Base-by-base conservation (phyloP, 2,113 vertebrate genomes). In the Paedocypris sp. region DNA sequence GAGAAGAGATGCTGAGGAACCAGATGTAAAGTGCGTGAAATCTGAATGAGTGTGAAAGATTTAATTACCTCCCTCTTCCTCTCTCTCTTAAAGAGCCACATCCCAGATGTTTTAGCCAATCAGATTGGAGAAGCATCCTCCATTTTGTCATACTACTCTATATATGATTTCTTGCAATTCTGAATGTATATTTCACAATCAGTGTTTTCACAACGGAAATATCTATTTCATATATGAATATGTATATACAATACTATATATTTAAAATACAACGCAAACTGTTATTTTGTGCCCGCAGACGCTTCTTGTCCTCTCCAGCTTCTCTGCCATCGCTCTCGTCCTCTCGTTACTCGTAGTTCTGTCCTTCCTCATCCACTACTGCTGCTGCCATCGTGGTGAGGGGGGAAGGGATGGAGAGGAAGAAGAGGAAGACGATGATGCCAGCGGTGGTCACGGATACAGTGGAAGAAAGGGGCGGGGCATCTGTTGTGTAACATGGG, bases 291-390 rank as follows among this genome's bases (percentile, higher is more conserved):
- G 53, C 29, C n/a, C 12, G 33, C 74, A 92, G 91, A 91, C 91
- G 23, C 75, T 94, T 65, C 77, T 94, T 77, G 83, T 92, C 75
- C 75, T 94, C 73, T 90, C 79, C 42, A 89, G 90, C 69, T 62
- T 90, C 42, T 91, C 91, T 0, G 90, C 89, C 74, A 82, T 94
- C 42, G 89, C 87, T 38, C 77, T 94, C 9, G 74, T 89, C 43
- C 73, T 94, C 74, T 92, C 87, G 59, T 86, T 94, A 58, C 68
- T 94, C 42, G 85, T 89, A 70, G 80, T 93, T 35, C 85, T 90
- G 18, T 87, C 87, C 75, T 94, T 91, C 84, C 88, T 94, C 76
- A 88, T 92, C 73, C 86, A 89, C 78, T 94, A 90, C 80, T 94
- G 91, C 82, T 89, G 87, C 81, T 85, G 85, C 77, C 83, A 79